Percentiles rank a stretch among this genome's conserved stretches.
These are phyloP conservation scores for Hyles euphorbiae DNA, from an alignment of 1,140 invertebrate species.

Conservation along the genomic window DNA sequence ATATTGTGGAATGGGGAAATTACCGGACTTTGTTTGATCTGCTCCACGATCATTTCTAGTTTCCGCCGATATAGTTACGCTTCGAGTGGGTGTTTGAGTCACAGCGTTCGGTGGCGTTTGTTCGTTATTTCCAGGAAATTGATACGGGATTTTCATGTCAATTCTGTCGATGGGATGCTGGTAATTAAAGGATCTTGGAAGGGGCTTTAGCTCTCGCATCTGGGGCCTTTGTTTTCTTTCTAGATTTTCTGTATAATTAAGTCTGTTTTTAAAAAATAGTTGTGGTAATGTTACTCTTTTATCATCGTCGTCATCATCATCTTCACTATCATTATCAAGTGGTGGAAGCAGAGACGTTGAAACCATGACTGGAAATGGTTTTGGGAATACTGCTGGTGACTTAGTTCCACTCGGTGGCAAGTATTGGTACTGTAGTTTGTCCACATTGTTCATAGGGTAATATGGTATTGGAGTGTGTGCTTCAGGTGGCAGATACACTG, in stretches of 20 bases:
- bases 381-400: conserved; percentile 40
- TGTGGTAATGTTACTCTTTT: conserved; percentile 20
- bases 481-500: conserved; percentile 57
- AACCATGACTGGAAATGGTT: conserved; percentile 44
- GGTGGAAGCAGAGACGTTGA: conserved; percentile 38
- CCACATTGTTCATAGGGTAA: conserved; percentile 46
- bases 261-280: conserved; percentile 17
- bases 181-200: conserved; percentile 34
- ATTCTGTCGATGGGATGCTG: conserved; percentile 46
- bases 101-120: conserved; percentile 22
- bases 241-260: conserved; percentile 32
- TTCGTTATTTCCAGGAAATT: conserved; percentile 25
- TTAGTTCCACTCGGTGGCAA: conserved; percentile 49
- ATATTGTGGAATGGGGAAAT: conserved; percentile 37
- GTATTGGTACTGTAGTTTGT: conserved; percentile 50
- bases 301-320: conserved; percentile 32
- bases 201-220: conserved; percentile 34
- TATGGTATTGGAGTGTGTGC: conserved; percentile 55
- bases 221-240: conserved; percentile 22
- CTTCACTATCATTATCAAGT: conserved; percentile 33
- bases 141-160: conserved; percentile 36
- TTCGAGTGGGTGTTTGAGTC: conserved; percentile 34
- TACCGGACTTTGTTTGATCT: conserved; percentile 48
- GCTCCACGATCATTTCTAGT: conserved; percentile 35
- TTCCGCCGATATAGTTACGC: conserved; percentile 52